Evolutionary conservation across 1,140 invertebrate species (phyloP).

Genomic region (Neodiprion fabricii): DNA sequence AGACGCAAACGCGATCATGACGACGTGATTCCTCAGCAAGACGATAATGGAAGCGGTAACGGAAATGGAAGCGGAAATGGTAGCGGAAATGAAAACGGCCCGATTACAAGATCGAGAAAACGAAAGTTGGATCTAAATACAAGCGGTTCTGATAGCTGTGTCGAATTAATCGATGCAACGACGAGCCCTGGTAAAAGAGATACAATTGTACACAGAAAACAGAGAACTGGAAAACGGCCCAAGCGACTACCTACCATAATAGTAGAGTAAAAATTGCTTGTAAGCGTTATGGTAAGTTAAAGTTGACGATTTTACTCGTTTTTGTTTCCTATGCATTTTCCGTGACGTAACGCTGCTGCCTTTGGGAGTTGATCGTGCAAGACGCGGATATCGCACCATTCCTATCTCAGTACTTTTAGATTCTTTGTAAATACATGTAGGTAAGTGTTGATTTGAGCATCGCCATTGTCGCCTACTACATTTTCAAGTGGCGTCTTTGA

Average conservation of each 20-base stretch:
- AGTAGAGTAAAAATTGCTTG: constrained; percentile 37
- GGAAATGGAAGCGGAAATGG: not conserved
- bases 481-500: not conserved
- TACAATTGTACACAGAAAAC: constrained; percentile 42
- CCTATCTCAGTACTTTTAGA: constrained; percentile 44
- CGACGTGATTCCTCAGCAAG: not conserved
- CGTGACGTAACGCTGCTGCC: constrained; percentile 29
- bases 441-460: constrained; percentile 13
- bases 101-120: constrained; percentile 47
- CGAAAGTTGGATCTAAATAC: constrained; percentile 41
- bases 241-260: constrained; percentile 39
- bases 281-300: constrained; percentile 14
- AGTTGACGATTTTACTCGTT: not conserved
- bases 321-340: constrained; percentile 38
- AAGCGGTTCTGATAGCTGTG: constrained; percentile 30
- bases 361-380: constrained; percentile 13
- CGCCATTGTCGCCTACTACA: constrained; percentile 20
- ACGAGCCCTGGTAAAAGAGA: constrained; percentile 25
- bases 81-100: constrained; percentile 29
- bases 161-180: constrained; percentile 26
- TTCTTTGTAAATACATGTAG: constrained; percentile 17
- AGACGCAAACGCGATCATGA: constrained; percentile 19
- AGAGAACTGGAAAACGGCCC: constrained; percentile 45
- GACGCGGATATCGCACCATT: constrained; percentile 41
- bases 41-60: constrained; percentile 12